Conservation (phyloP, 2,113 vertebrate genomes). For the Varanus komodoensis region DNA sequence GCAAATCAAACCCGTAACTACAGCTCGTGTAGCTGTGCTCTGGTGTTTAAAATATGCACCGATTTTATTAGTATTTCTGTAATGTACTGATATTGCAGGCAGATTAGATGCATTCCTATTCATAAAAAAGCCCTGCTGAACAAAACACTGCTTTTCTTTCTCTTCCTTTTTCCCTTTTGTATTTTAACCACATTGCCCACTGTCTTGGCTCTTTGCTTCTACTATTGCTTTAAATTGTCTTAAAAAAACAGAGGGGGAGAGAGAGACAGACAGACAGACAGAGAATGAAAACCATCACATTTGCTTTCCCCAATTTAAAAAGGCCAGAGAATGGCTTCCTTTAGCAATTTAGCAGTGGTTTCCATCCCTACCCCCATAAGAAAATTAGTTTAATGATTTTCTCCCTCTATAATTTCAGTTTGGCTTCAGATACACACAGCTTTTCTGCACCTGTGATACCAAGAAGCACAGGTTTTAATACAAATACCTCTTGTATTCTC, state of each 20-base stretch:
- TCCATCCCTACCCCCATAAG: background rate
- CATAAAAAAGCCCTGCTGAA: background rate
- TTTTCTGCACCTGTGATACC: background rate
- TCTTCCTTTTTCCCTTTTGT: background rate
- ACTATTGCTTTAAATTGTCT: background rate
- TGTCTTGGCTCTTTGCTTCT: background rate
- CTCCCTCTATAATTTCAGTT: background rate
- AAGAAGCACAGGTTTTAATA: background rate
- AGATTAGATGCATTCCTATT: slow-evolving; percentile 25
- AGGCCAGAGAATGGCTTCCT: slow-evolving; percentile 1
- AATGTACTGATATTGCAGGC: background rate
- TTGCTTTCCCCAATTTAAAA: background rate
- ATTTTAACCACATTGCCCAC: background rate
- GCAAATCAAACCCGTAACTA: slow-evolving; percentile 57
- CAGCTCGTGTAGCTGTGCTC: slow-evolving; percentile 39
- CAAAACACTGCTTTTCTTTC: background rate
- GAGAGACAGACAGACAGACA: background rate
- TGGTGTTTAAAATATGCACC: slow-evolving; percentile 26
- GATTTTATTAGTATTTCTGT: slow-evolving; percentile 49
- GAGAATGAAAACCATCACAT: background rate
- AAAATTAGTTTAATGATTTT: fast-evolving
- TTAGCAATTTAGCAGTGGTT: background rate
- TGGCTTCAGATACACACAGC: background rate
- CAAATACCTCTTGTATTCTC: background rate
- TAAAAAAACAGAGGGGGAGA: too few relatives aligned